These are phyloP conservation scores for Antitype chi DNA, from an alignment of 2,888 invertebrate species.

Conservation along the genomic window DNA sequence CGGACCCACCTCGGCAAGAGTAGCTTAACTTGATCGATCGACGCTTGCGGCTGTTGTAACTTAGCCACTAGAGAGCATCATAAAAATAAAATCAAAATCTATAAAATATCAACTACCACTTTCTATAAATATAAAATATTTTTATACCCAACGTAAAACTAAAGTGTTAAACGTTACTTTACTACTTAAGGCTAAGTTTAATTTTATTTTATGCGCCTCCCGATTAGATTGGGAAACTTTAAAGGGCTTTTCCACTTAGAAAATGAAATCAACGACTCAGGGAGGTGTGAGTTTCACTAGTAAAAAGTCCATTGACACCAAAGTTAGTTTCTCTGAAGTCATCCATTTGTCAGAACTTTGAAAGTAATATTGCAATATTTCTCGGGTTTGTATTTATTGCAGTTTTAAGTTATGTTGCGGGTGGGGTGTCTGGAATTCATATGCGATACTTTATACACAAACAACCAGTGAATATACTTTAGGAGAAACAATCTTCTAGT, in stretches of 20 bases:
- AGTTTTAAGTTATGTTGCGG: slow-evolving; percentile 33
- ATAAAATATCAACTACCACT: slow-evolving; percentile 32
- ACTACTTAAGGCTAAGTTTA: slow-evolving; percentile 51
- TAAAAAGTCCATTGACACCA: slow-evolving; percentile 42
- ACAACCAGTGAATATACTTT: slow-evolving; percentile 20
- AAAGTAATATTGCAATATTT: slow-evolving; percentile 50
- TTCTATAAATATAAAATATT: slow-evolving; percentile 45
- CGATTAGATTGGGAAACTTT: slow-evolving; percentile 64
- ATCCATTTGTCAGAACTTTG: slow-evolving; percentile 51
- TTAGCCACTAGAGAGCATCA: background rate
- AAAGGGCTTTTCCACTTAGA: slow-evolving; percentile 57
- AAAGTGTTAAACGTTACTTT: slow-evolving; percentile 55
- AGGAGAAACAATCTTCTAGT: slow-evolving; percentile 20
- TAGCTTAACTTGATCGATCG: too few species aligned
- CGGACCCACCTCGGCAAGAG: too few species aligned
- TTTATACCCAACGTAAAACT: slow-evolving; percentile 53
- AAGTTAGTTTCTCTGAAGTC: slow-evolving; percentile 33
- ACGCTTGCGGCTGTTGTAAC: too few species aligned
- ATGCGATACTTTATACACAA: slow-evolving; percentile 24
- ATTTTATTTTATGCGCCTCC: slow-evolving; percentile 60
- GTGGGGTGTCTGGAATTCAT: slow-evolving; percentile 23
- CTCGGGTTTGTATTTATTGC: slow-evolving; percentile 49
- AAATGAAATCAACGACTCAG: slow-evolving; percentile 58
- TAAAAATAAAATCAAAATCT: slow-evolving; percentile 20
- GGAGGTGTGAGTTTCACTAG: slow-evolving; percentile 33